Percentiles rank a stretch among this genome's conserved stretches.
Conservation (phyloP, 2,888 invertebrate species). For the Chymomyza amoena region DNA sequence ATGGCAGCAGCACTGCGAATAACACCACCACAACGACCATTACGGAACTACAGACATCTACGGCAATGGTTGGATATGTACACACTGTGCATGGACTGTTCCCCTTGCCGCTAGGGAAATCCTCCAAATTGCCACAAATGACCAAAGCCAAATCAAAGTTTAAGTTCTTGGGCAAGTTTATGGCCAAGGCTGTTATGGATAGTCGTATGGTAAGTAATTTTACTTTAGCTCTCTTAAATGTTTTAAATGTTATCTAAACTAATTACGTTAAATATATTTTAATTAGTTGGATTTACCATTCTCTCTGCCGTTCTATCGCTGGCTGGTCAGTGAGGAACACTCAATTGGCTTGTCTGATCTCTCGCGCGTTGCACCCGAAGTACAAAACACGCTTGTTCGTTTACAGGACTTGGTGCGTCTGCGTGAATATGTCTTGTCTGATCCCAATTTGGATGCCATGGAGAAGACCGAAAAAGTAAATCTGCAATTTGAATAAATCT, state of each 20-base stretch:
- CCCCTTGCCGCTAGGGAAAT: conserved; percentile 92
- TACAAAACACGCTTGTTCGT: conserved; percentile 89
- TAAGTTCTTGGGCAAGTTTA: conserved; percentile 97
- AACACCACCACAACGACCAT: conserved; percentile 22
- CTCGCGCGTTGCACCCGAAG: conserved; percentile 90
- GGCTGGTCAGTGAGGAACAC: conserved; percentile 94
- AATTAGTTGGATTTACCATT: conserved; percentile 95
- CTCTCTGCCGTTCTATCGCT: conserved; percentile 96
- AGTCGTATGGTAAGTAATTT: conserved; percentile 91
- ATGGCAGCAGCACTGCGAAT: conserved; percentile 20
- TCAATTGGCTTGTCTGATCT: conserved; percentile 89
- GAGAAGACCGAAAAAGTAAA: conserved; percentile 84
- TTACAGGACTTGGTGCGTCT: conserved; percentile 87
- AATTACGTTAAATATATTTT: background rate
- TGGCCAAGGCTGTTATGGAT: conserved; percentile 99
- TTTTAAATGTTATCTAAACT: background rate
- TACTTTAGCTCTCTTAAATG: background rate
- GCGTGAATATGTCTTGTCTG: conserved; percentile 83
- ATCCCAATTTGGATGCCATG: conserved; percentile 82
- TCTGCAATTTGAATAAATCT: background rate
- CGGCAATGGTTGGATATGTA: conserved; percentile 84
- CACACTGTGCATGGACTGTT: conserved; percentile 92
- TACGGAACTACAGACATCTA: conserved; percentile 47
- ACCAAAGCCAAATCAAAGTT: conserved; percentile 94
- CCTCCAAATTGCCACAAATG: conserved; percentile 89